Conservation (phyloP, 2,888 invertebrate genomes). For the Helleia helle region DNA sequence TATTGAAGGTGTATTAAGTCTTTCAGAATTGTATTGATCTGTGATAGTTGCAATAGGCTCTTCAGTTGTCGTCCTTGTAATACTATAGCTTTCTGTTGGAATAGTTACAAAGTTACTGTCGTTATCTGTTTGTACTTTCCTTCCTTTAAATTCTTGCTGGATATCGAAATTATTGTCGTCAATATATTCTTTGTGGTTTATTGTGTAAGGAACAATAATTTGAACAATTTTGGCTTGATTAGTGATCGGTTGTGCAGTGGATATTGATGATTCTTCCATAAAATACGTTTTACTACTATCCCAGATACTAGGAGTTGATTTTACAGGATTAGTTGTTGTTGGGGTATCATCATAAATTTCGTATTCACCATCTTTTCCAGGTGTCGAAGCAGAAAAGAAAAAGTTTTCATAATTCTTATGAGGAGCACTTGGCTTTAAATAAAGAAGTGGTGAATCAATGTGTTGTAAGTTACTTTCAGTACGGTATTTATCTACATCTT, state of each 20-base stretch:
- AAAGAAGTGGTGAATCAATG: constrained; percentile 75
- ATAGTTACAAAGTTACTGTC: constrained; percentile 31
- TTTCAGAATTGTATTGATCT: constrained; percentile 69
- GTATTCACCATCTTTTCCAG: constrained; percentile 44
- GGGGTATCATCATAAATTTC: constrained; percentile 58
- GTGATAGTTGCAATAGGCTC: constrained; percentile 31
- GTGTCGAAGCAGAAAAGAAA: constrained; percentile 39
- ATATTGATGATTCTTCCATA: constrained; percentile 31
- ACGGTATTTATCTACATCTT: constrained; percentile 59
- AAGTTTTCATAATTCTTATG: constrained; percentile 69
- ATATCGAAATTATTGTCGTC: constrained; percentile 28
- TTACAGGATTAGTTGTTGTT: constrained; percentile 36
- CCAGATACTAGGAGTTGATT: constrained; percentile 33
- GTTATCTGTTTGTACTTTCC: constrained; percentile 60
- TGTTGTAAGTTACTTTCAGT: constrained; percentile 62
- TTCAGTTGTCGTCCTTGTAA: constrained; percentile 39
- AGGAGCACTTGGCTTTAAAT: constrained; percentile 64
- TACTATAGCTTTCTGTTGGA: constrained; percentile 36
- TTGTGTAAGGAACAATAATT: constrained; percentile 87
- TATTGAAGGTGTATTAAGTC: constrained; percentile 48
- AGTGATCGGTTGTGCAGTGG: constrained; percentile 31
- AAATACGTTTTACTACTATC: constrained; percentile 43
- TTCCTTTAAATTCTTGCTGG: constrained; percentile 52
- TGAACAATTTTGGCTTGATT: constrained; percentile 80
- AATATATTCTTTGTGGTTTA: constrained; percentile 40